Evolutionary conservation across 1,140 invertebrate genomes (phyloP), one percentile per base, ranked within the genome.

Genomic region (Melanaphis sacchari): DNA sequence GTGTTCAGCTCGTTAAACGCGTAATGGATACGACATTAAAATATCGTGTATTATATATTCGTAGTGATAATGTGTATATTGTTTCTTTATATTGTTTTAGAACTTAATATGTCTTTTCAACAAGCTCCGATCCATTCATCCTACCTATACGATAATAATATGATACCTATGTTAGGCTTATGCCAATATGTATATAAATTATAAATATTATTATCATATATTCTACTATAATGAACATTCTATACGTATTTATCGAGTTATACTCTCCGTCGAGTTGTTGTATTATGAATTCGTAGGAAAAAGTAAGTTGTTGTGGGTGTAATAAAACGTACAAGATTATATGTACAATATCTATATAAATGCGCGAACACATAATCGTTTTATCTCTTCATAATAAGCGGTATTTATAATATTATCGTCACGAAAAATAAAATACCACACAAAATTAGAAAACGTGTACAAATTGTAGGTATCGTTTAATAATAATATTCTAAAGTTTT

Each of bases 81-180:
- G 24, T 31, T 76, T 18, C 52, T 4, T 90, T 59, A n/a, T 76
- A 90, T 90, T 90, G 88, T 90, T 90, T 90, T 59, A 18, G 38
- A 90, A 90, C 88, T 59, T 59, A 76, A 76, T n/a, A 40, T 52
- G 46, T 89, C n/a, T 89, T 52, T 89, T 90, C 88, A 31, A 59
- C 52, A 59, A 59, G 26, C 54, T 90, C 18, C 18, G 52, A 59
- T 41, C 43, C 8, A n/a, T 21, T 49, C 46, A 11, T 49, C 46
- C 46, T 49, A 18, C 46, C 46, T 15, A 18, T 18, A 21, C 18
- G 46, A 49, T 49, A 49, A 49, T 49, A 0, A 7, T 7, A 26
- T 31, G 26, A 8, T 31, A 66, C 59, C 31, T 66, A 31, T 18
- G 4, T n/a, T 5, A 76, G 15, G 26, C 59, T 26, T n/a, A n/a